Base-by-base conservation (phyloP, 2,888 invertebrate species). In the Pheosia tremula region DNA sequence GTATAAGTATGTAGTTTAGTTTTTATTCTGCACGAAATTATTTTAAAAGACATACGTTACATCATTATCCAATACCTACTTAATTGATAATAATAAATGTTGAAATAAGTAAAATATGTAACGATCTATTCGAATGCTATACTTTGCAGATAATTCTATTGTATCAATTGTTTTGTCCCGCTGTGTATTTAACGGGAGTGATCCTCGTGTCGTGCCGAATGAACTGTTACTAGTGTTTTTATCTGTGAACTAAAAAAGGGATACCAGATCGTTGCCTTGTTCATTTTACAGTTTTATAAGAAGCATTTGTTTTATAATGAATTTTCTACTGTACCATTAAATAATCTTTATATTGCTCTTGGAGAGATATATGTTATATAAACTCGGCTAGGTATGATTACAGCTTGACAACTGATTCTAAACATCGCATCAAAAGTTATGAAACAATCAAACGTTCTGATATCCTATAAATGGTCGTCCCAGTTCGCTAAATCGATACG, bases 151-250 rank as follows among this genome's bases (percentile, higher is more conserved):
- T 24, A 24, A 24, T 43, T n/a, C 45, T 39, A 59, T 43, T 55
- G 8, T 58, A 59, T 53, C 58, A 66, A 47, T 62, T 68, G 64
- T 72, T 71, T 67, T 77, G 79, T 69, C 79, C 69, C 63, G 63
- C 65, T 80, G 78, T 84, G 80, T 80, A 81, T 65, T 60, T 64
- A 63, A 68, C 71, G 73, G 74, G 76, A 84, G 79, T 82, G 85
- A 86, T 84, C 80, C 78, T 80, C 79, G 77, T 80, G 82, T 85
- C 81, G 79, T 78, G 75, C 77, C 79, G 82, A 86, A 86, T 86
- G 83, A 84, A 85, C 85, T 84, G 85, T 85, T 79, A 86, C 82
- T 85, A 86, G 86, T 85, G 84, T 85, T 84, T 84, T 79, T 79
- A 77, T 80, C 77, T 73, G 74, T 62, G 68, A 74, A 45, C 64